These are phyloP conservation scores for Pterocles burchelli DNA, from an alignment of 2,113 vertebrate species.

Conservation along the genomic window DNA sequence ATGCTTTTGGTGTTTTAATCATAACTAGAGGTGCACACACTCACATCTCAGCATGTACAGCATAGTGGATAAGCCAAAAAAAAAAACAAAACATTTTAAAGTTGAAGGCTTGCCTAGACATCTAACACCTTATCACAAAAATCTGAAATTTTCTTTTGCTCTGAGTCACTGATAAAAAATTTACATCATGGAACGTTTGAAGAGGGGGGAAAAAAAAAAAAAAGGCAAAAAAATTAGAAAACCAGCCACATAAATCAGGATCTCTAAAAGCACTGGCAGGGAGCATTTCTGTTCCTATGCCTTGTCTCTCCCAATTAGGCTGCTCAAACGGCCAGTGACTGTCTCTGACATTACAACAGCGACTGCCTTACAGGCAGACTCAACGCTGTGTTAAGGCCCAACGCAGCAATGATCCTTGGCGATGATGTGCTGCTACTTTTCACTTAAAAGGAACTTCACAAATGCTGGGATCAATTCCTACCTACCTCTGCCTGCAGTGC, in stretches of 20 bases:
- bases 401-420: background rate
- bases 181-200: background rate
- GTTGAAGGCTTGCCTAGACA: constrained; percentile 17
- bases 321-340: background rate
- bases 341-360: background rate
- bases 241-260: background rate
- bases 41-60: background rate
- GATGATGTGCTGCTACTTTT: background rate
- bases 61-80: background rate
- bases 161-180: background rate
- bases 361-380: background rate
- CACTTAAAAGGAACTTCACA: background rate
- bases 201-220: background rate
- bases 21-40: background rate
- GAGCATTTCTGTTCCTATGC: background rate
- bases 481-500: background rate
- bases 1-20: background rate
- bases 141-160: background rate
- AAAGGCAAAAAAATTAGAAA: background rate
- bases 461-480: background rate
- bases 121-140: background rate
- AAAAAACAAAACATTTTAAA: background rate
- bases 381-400: accelerated
- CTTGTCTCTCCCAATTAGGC: background rate
- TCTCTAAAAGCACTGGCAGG: background rate